Conservation (phyloP, 2,113 vertebrate genomes). For the Shinisaurus crocodilurus region DNA sequence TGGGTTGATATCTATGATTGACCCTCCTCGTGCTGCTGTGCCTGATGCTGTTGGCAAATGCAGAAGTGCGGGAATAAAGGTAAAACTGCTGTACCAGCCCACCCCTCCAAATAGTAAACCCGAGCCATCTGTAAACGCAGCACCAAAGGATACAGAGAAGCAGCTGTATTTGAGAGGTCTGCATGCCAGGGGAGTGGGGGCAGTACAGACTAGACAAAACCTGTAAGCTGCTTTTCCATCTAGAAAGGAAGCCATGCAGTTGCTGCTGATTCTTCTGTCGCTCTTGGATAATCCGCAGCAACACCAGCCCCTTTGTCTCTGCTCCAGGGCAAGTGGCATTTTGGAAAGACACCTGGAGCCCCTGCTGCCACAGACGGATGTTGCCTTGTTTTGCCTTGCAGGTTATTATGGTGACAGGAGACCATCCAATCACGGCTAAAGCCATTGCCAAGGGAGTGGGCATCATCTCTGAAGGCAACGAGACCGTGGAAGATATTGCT, state of each 20-base stretch:
- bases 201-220: no score
- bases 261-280: background rate
- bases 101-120: background rate
- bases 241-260: background rate
- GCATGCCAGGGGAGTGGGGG: background rate
- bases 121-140: background rate
- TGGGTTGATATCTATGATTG: slow-evolving; percentile 86
- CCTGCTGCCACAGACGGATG: background rate
- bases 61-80: slow-evolving; percentile 85
- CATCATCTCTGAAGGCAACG: slow-evolving; percentile 86
- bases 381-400: slow-evolving; percentile 44
- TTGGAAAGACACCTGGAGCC: background rate
- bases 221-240: background rate
- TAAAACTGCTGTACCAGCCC: slow-evolving; percentile 38
- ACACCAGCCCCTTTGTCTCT: background rate
- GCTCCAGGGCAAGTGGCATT: background rate
- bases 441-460: slow-evolving; percentile 86
- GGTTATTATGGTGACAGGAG: slow-evolving; percentile 88
- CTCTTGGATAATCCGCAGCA: background rate
- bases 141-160: background rate
- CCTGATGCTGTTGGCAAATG: slow-evolving; percentile 86
- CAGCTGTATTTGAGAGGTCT: background rate
- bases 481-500: slow-evolving; percentile 85
- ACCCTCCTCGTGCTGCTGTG: slow-evolving; percentile 83
- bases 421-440: slow-evolving; percentile 86